These are phyloP conservation scores for Xiphophorus hellerii DNA, from an alignment of 2,113 vertebrate species.

Conservation along the genomic window DNA sequence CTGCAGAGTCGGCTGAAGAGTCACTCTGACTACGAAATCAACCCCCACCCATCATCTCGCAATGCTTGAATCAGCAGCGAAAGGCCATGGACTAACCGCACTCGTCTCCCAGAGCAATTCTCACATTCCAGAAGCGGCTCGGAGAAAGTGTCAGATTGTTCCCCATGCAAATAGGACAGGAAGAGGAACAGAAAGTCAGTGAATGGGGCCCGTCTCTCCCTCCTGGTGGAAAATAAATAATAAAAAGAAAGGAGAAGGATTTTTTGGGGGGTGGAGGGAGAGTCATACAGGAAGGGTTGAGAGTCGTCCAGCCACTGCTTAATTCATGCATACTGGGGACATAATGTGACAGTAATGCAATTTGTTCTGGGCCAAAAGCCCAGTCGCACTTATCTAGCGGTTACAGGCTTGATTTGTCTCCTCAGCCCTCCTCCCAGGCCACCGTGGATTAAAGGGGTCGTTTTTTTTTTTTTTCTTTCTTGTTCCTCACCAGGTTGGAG, in stretches of 20 bases:
- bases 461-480: slow-evolving; percentile 23
- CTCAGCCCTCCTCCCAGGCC: slow-evolving; percentile 50
- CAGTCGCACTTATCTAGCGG: slow-evolving; percentile 71
- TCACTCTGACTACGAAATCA: slow-evolving; percentile 43
- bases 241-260: slow-evolving; percentile 26
- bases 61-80: slow-evolving; percentile 67
- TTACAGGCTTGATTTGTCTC: slow-evolving; percentile 68
- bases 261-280: slow-evolving; percentile 6
- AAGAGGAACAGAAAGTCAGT: slow-evolving; percentile 24
- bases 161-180: slow-evolving; percentile 63
- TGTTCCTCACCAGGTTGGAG: slow-evolving; percentile 54
- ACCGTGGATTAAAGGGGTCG: slow-evolving; percentile 56
- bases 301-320: slow-evolving; percentile 61
- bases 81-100: slow-evolving; percentile 64
- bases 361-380: slow-evolving; percentile 77
- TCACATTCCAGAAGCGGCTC: slow-evolving; percentile 58
- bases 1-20: slow-evolving; percentile 49
- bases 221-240: slow-evolving; percentile 49
- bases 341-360: slow-evolving; percentile 80
- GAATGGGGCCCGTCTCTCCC: slow-evolving; percentile 42
- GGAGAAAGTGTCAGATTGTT: slow-evolving; percentile 69
- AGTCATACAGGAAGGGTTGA: slow-evolving; percentile 35
- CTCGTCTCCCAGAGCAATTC: slow-evolving; percentile 52
- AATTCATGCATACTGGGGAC: slow-evolving; percentile 75
- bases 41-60: slow-evolving; percentile 43